Conservation (phyloP, 1,140 invertebrate species). For the Bathynomus jamesi region DNA sequence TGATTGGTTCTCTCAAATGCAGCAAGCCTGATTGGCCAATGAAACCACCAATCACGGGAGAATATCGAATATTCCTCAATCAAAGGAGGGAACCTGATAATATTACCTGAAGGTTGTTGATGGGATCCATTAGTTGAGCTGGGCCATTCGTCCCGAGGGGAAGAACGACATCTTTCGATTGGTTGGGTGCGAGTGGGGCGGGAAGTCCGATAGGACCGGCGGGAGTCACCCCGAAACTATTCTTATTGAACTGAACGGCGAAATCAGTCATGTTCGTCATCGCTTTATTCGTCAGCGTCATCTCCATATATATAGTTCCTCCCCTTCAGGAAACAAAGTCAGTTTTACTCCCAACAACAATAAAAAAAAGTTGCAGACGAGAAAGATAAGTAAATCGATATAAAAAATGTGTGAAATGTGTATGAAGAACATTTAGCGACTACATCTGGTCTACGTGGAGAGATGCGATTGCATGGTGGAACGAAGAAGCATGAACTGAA, state of each 20-base stretch:
- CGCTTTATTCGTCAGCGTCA: slow-evolving; percentile 94
- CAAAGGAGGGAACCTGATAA: no score
- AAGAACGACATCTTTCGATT: slow-evolving; percentile 67
- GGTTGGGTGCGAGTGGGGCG: slow-evolving; percentile 73
- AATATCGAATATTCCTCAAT: neutral
- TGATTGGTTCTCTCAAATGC: no score
- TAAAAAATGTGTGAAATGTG: no score
- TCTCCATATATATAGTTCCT: slow-evolving; percentile 87
- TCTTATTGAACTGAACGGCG: slow-evolving; percentile 98
- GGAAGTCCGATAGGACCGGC: slow-evolving; percentile 68
- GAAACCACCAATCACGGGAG: neutral
- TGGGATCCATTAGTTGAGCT: slow-evolving; percentile 92
- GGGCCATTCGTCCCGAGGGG: slow-evolving; percentile 75
- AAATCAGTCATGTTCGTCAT: slow-evolving; percentile 96
- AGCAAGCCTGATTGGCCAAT: neutral
- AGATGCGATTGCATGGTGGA: no score
- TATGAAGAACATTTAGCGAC: no score
- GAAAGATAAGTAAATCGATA: no score
- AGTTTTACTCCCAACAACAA: no score
- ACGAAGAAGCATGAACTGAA: no score
- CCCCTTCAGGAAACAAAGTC: slow-evolving; percentile 48
- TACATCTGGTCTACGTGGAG: no score
- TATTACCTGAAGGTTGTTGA: slow-evolving; percentile 90
- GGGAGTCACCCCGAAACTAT: slow-evolving; percentile 92
- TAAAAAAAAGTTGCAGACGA: no score